Base-by-base conservation (phyloP, 2,113 vertebrate species). In the Mesitornis unicolor region DNA sequence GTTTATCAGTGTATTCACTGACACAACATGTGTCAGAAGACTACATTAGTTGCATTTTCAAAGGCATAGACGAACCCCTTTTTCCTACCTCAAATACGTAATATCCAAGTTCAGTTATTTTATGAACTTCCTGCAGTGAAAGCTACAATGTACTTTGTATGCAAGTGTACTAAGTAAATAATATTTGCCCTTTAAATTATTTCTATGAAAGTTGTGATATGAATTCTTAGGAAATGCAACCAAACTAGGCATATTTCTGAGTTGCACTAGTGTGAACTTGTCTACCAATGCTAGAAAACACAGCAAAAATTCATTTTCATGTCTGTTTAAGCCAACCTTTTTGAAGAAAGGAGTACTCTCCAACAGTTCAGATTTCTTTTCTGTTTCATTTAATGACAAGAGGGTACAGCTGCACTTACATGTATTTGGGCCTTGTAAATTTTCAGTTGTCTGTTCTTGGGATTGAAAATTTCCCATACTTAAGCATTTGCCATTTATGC, bases 1-100 rank as follows among this genome's bases (percentile, higher is more conserved):
- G 90, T 90, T 95, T 94, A 84, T 68, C 87, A 48, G 78, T 51
- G 69, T 89, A 33, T 59, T 78, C 77, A 63, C 68, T 84, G 83
- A 31, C 84, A 81, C 43, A 88, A 67, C 42, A 29, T 53, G 64
- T 77, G 25, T 59, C 73, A 89, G 60, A 74, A 84, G 38, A 54
- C 73, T 36, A 21, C 4, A 24, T 73, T 60, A 87, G 51, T 31
- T 68, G 36, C 68, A 60, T 90, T 92, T 95, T 51, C 83, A 90
- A 74, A 50, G 85, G 50, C 67, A 92, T 7, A 68, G 61, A 60
- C 48, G 73, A 85, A 51, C 5, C 8, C 47, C 11, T 83, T 63
- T 67, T 36, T 45, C 74, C 51, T 43, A 7, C 28, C 25, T 65
- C 4, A 7, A 18, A 71, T 65, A 50, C 28, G 14, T 20, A 60